Percentiles rank a stretch among this genome's conserved stretches.
Evolutionary conservation across 2,113 vertebrate genomes (phyloP).

Genomic region (Motacilla alba): DNA sequence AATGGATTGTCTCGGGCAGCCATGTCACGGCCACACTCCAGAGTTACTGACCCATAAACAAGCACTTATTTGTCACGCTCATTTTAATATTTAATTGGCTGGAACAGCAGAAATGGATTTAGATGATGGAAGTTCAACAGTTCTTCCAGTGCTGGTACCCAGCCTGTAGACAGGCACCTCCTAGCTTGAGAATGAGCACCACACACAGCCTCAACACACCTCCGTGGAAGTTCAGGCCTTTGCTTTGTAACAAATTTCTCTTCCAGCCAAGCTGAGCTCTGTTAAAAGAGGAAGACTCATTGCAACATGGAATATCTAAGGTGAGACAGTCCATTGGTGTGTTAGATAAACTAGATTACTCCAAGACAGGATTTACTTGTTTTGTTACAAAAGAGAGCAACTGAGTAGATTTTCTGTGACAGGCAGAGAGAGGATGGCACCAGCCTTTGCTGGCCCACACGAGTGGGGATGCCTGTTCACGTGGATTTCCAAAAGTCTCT

Average conservation of each 20-base stretch:
- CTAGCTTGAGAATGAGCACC: fast-evolving
- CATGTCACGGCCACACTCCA: background rate
- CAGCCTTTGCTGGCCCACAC: background rate
- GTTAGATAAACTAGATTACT: background rate
- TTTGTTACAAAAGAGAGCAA: background rate
- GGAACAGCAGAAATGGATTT: background rate
- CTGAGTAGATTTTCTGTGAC: background rate
- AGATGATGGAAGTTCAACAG: background rate
- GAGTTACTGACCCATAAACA: conserved; percentile 23
- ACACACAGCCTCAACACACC: background rate
- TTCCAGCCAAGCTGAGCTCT: background rate
- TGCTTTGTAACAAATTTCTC: background rate
- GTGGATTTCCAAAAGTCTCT: background rate
- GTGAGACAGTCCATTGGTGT: background rate
- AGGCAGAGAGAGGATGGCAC: background rate
- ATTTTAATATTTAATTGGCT: conserved; percentile 40
- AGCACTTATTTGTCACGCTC: conserved; percentile 27
- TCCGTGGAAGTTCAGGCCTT: background rate
- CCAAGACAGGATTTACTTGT: background rate
- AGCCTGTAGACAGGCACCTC: background rate
- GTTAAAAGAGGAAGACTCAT: background rate
- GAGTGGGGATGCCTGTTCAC: background rate
- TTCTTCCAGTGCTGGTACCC: background rate
- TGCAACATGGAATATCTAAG: background rate
- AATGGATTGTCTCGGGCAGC: background rate